Base-by-base conservation (phyloP, 2,888 invertebrate species). In the Euclidia mi region DNA sequence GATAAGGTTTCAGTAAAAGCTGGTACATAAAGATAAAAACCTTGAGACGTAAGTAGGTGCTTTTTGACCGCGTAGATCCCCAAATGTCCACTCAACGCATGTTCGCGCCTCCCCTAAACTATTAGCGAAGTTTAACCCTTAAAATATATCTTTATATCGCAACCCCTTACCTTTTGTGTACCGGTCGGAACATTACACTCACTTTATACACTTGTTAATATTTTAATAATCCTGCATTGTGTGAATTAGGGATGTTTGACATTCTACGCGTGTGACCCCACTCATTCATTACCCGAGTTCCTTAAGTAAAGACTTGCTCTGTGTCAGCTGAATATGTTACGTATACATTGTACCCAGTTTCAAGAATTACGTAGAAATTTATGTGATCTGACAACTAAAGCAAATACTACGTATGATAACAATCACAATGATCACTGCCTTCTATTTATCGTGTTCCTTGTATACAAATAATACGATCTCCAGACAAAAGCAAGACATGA, bases 71-170 rank as follows among this genome's bases (percentile, higher is more conserved):
- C 49, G 12, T 6, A 41, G 45, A 52, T 56, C 57, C 52, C 48
- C 64, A 61, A 61, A 63, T 56, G 60, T 32, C 62, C 49, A 52
- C 55, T 62, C 49, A 48, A 55, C 42, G 44, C 32, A 51, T 65
- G 73, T 72, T 76, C 68, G 55, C 60, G 52, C 57, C 51, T 67
- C 37, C 52, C 63, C 50, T 58, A 63, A 76, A 76, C 78, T 78
- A 75, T 71, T 76, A 75, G 67, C 55, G 17, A 76, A 71, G 65
- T 70, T 64, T 31, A 71, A 76, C 79, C 76, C 74, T 72, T 74
- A 78, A 78, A 73, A 78, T 78, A 73, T 73, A 71, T 71, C 66
- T 78, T 72, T 68, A 73, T 70, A 66, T 69, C 75, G 57, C 50
- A 63, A 52, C 69, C 69, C 62, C 20, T 55, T 56, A 61, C 66